Base-by-base conservation (phyloP, 2,113 vertebrate species). In the Gasterosteus nipponicus region DNA sequence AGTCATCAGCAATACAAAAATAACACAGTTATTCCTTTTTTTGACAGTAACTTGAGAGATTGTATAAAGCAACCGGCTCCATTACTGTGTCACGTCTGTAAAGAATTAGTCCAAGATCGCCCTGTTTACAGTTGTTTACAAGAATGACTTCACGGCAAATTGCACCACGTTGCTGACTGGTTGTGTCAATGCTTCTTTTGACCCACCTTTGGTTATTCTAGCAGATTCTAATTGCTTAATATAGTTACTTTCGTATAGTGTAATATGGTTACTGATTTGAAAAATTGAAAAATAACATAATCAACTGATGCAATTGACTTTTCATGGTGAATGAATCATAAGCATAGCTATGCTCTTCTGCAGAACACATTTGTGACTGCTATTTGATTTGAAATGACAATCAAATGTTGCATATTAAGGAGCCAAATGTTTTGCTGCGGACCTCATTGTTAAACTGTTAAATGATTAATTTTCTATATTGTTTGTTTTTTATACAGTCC, bases 91-190 rank as follows among this genome's bases (percentile, higher is more conserved):
- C 63, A 60, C 68, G 57, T 79, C 68, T 71, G 15, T 42, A 29
- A 44, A 6, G 57, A 77, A 84, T 66, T 58, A 72, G 47, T 39
- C 16, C 62, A 47, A 41, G 39, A 11, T 26, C 38, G 16, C 6
- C n/a, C 26, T 59, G 66, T 44, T 77, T 54, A 67, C 22, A 29
- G 10, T 26, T 73, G 72, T 70, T 80, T 49, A 70, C 62, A 42
- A 33, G 6, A 53, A 18, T 22, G 9, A 31, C 54, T 65, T 38
- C 39, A 1, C 75, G 42, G 76, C 54, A 22, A 35, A 68, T 67
- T 51, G 39, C 18, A 51, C 18, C 18, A 59, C 9, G n/a, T 3
- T 64, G 67, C 38, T 56, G n/a, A 62, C 64, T 39, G 26, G 5
- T 1, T 66, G 60, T 44, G 18, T 42, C 11, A 19, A 9, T 33